Conservation (phyloP, 2,888 invertebrate species). For the Cantharis flavilabris region DNA sequence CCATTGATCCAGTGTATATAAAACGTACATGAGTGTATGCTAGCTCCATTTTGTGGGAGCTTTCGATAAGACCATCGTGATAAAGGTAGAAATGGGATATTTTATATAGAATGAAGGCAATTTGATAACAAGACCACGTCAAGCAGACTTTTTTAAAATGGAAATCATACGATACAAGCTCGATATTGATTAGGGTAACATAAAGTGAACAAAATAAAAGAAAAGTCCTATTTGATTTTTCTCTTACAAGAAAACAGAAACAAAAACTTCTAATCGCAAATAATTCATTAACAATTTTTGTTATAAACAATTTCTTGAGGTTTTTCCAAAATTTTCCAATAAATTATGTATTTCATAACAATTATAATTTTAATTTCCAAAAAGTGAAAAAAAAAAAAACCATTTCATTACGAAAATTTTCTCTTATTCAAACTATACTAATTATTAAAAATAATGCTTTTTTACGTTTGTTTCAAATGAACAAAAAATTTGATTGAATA, state of each 20-base stretch:
- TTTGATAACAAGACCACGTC: slow-evolving; percentile 9
- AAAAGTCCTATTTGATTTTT: not conserved
- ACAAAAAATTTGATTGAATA: too few species aligned
- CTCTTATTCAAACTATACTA: too few species aligned
- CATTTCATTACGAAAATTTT: too few species aligned
- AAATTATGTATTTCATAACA: too few species aligned
- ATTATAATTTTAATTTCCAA: too few species aligned
- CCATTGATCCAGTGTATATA: slow-evolving; percentile 16
- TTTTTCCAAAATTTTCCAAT: too few species aligned
- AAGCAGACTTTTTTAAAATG: not conserved
- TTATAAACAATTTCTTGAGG: not conserved
- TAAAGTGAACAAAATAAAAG: not conserved
- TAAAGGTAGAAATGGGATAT: slow-evolving; percentile 21
- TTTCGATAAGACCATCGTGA: slow-evolving; percentile 19
- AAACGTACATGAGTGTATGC: slow-evolving; percentile 13
- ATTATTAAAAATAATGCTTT: too few species aligned
- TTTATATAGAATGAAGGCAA: slow-evolving; percentile 17
- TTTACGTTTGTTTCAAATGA: too few species aligned
- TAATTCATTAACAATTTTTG: not conserved
- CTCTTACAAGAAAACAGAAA: not conserved
- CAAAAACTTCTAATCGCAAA: not conserved
- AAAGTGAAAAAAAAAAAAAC: too few species aligned
- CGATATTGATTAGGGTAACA: not conserved
- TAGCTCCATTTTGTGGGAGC: slow-evolving; percentile 14
- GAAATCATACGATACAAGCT: not conserved